Evolutionary conservation across 2,888 invertebrate genomes (phyloP).

Genomic region (Eretmocerus hayati): DNA sequence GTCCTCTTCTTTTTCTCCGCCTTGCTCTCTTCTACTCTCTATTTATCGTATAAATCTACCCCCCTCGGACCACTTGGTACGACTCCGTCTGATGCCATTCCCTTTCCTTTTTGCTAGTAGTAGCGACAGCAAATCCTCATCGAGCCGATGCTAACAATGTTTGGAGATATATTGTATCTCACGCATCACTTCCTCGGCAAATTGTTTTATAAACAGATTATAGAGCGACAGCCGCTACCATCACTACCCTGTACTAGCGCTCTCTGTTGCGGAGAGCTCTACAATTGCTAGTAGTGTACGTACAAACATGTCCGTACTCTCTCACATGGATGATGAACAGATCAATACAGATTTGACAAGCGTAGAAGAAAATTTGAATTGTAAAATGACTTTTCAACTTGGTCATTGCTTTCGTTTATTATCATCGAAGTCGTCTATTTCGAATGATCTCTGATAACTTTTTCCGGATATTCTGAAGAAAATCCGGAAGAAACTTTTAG

Average conservation of each 20-base stretch:
- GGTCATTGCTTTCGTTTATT: too few relatives aligned
- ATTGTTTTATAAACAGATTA: constrained; percentile 78
- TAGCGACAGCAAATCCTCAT: constrained; percentile 43
- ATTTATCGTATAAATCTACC: constrained; percentile 8
- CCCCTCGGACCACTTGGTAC: constrained; percentile 3
- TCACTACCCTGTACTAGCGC: constrained; percentile 7
- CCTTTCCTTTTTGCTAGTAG: too few relatives aligned
- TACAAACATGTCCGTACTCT: constrained; percentile 12
- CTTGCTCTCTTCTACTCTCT: constrained; percentile 1
- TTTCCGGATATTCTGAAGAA: too few relatives aligned
- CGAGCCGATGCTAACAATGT: constrained; percentile 48
- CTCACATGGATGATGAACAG: background rate
- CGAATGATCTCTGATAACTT: too few relatives aligned
- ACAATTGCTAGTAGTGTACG: too few relatives aligned
- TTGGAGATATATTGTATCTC: constrained; percentile 50
- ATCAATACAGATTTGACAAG: too few relatives aligned
- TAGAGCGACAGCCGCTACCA: constrained; percentile 50
- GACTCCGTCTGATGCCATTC: constrained; percentile 3
- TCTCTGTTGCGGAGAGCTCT: background rate
- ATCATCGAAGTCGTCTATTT: too few relatives aligned
- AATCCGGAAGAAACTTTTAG: too few relatives aligned
- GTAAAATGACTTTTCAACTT: too few relatives aligned
- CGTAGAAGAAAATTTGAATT: too few relatives aligned
- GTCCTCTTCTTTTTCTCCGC: constrained; percentile 4
- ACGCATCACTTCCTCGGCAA: constrained; percentile 68